A percentile compares a stretch with the other conserved stretches of the same genome.
Conservation (phyloP, 2,888 invertebrate species). For the Scaeva pyrastri region DNA sequence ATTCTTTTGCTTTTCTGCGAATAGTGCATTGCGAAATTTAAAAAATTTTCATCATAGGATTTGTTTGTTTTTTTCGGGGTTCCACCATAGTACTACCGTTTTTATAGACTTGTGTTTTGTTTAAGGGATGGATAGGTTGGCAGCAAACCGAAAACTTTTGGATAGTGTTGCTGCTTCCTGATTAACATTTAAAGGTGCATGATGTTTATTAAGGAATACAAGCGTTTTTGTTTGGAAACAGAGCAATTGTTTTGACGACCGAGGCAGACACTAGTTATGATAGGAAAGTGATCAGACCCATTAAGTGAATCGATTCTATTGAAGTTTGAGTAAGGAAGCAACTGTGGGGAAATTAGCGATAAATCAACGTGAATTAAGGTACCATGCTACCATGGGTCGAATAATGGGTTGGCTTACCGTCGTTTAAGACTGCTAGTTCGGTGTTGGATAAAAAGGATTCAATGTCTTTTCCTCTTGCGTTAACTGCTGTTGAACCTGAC, state of each 20-base stretch:
- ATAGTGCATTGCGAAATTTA: not conserved
- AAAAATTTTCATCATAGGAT: not conserved
- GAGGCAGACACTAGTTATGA: slow-evolving; percentile 3
- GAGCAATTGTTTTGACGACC: not conserved
- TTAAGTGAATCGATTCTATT: not conserved
- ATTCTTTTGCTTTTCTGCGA: not conserved
- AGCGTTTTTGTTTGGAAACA: not conserved
- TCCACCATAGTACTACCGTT: slow-evolving; percentile 10
- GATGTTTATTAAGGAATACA: not conserved
- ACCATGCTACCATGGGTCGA: slow-evolving; percentile 54
- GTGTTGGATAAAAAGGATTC: slow-evolving; percentile 38
- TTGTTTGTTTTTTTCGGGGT: not conserved
- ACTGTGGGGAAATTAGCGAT: slow-evolving; percentile 44
- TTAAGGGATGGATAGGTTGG: slow-evolving; percentile 7
- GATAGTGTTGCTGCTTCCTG: slow-evolving; percentile 5
- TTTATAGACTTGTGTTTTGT: not conserved
- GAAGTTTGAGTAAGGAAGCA: slow-evolving; percentile 8
- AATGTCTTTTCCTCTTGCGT: slow-evolving; percentile 31
- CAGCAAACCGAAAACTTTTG: slow-evolving; percentile 18
- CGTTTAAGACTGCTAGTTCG: slow-evolving; percentile 45
- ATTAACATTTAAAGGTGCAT: not conserved
- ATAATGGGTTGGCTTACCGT: slow-evolving; percentile 57
- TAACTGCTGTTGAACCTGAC: slow-evolving; percentile 37
- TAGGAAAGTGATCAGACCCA: not conserved
- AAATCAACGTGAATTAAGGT: slow-evolving; percentile 53